These are phyloP conservation scores for Ommatoiulus sabulosus DNA, from an alignment of 2,888 invertebrate genomes.

Conservation along the genomic window DNA sequence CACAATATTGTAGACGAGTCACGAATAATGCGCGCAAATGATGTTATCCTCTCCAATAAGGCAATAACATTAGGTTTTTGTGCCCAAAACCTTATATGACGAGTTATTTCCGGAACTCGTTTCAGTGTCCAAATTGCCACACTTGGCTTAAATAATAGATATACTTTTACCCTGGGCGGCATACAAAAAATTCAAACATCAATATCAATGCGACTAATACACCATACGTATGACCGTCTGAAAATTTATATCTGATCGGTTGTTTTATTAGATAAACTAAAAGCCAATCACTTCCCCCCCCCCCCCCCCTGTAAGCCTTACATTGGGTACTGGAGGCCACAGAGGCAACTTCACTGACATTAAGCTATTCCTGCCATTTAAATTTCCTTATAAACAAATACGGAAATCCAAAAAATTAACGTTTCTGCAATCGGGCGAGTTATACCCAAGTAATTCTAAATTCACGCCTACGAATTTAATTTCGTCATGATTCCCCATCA, in stretches of 20 bases:
- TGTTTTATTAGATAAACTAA: conserved; percentile 6
- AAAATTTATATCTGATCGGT: background rate
- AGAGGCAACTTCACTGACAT: background rate
- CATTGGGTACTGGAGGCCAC: background rate
- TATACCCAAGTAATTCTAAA: too few relatives aligned
- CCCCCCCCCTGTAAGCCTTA: background rate
- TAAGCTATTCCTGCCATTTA: background rate
- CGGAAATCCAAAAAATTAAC: background rate
- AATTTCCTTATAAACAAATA: background rate
- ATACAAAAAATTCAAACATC: background rate
- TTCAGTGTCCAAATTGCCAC: background rate
- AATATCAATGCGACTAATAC: conserved; percentile 19
- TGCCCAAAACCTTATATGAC: background rate
- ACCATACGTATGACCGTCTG: background rate
- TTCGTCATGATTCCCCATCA: background rate
- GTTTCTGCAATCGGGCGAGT: background rate
- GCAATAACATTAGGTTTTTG: background rate
- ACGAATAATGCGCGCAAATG: background rate
- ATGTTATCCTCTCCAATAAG: conserved; percentile 12
- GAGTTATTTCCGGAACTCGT: background rate
- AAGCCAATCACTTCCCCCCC: background rate
- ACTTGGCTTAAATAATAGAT: background rate
- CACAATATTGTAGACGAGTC: background rate
- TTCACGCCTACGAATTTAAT: background rate
- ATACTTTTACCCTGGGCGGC: background rate